These are phyloP conservation scores for Siniperca obscura DNA, from an alignment of 2,797 vertebrate species.

Conservation along the genomic window DNA sequence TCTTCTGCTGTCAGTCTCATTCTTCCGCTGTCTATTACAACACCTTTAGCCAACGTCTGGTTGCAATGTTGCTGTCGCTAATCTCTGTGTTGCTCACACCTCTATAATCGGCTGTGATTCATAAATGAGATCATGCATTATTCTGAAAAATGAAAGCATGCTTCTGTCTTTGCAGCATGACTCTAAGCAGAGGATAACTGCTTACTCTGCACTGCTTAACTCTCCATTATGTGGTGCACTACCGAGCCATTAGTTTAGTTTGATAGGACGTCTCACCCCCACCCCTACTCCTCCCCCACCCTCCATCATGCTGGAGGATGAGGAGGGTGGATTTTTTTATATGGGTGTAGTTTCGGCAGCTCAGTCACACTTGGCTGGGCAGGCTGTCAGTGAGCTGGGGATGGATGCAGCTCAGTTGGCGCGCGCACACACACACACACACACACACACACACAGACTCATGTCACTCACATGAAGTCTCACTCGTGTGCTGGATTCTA, in stretches of 20 bases:
- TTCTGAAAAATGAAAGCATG: conserved; percentile 29
- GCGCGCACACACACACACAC: conserved; percentile 12
- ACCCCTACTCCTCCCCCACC: background rate
- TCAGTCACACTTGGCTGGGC: conserved; percentile 62
- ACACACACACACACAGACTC: conserved; percentile 9
- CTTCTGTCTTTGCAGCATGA: conserved; percentile 31
- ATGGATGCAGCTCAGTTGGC: conserved; percentile 51
- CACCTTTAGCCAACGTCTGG: background rate
- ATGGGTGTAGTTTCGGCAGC: conserved; percentile 21
- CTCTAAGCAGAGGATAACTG: conserved; percentile 12
- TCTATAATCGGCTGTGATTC: conserved; percentile 59
- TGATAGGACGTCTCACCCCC: background rate
- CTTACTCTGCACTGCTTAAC: conserved; percentile 33
- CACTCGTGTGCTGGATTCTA: conserved; percentile 32
- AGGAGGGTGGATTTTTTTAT: background rate
- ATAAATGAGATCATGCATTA: conserved; percentile 54
- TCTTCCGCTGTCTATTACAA: background rate
- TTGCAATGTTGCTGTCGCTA: conserved; percentile 26
- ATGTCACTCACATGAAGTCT: conserved; percentile 20
- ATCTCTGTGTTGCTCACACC: conserved; percentile 32
- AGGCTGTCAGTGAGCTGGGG: conserved; percentile 54
- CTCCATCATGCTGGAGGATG: background rate
- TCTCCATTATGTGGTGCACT: conserved; percentile 12
- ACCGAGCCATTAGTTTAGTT: conserved; percentile 15
- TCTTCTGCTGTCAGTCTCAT: background rate